A percentile compares a stretch with the other conserved stretches of the same genome.
Evolutionary conservation across 2,797 vertebrate genomes (phyloP).

Genomic region (Smutsia gigantea): DNA sequence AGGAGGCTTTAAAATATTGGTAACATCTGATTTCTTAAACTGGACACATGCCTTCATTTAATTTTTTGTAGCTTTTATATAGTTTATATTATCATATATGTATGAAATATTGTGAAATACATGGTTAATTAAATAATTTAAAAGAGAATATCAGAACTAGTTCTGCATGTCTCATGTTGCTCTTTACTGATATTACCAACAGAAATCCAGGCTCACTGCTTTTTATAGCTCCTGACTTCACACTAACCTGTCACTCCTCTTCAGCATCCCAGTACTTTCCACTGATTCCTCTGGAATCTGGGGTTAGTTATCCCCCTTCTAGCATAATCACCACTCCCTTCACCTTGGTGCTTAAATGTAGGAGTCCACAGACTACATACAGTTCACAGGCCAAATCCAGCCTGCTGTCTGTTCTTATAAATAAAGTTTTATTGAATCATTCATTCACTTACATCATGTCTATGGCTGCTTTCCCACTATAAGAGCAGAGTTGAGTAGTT

Average conservation of each 20-base stretch:
- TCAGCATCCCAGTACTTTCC: not conserved
- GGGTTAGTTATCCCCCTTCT: not conserved
- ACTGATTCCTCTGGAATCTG: not conserved
- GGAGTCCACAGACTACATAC: not conserved
- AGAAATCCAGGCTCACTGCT: not conserved
- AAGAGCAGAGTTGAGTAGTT: not conserved
- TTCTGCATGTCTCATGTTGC: not conserved
- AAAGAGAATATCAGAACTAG: not conserved
- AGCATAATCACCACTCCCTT: not conserved
- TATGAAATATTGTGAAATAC: not conserved
- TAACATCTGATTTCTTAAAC: not conserved
- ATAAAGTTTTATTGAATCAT: not conserved
- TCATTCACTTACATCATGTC: not conserved
- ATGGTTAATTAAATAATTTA: not conserved
- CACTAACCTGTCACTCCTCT: not conserved
- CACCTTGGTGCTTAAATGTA: not conserved
- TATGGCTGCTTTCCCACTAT: not conserved
- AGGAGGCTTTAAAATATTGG: not conserved
- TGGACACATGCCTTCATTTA: not conserved
- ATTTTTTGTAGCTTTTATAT: not conserved
- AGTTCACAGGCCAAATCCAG: not conserved
- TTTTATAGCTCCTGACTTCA: not conserved
- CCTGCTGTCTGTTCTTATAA: not conserved
- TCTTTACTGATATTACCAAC: not conserved
- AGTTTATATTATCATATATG: not conserved